Evolutionary conservation across 2,888 invertebrate genomes (phyloP), one percentile per base, ranked within the genome.

Genomic region (Platerodrilus igneus): DNA sequence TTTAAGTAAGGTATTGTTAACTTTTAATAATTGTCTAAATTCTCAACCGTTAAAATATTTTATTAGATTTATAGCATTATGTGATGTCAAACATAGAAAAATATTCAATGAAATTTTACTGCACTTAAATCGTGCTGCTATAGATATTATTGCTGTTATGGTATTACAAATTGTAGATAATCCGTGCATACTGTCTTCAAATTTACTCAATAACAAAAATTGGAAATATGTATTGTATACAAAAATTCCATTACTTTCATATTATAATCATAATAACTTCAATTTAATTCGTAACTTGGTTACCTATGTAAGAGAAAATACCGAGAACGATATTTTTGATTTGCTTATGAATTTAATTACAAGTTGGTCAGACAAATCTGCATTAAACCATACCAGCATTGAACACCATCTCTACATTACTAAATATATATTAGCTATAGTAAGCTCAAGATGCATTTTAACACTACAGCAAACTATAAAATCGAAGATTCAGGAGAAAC

Each of bases 331-430:
- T 33, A 55, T 76, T 11, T 51, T 62, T 3, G 66, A 70, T 13
- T 58, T 84, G 18, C 60, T 78, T 2, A 45, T 73, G 0, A 75
- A 78, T 48, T 56, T 87, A 18, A 55, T 81, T 2, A 70, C 71
- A 1, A 70, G 81, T 8, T 90, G 89, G 89, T 71, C 81, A 0
- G 80, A 82, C 52, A 77, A 78, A 13, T 76, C 75, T 32, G 70
- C 78, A 0, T 61, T 79, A 6, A 75, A 76, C 32, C 78, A 80
- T 9, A 74, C 79, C 0, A 77, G 81, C 38, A 63, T 79, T 5
- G 76, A 78, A 20, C 86, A 87, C 49, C 86, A 86, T 53, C 67
- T 83, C 47, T 83, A 79, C 48, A 68, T 86, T 2, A 78, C 83
- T 0, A 80, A 84, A 60, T 56, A 83, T 15, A 69, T 88, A 1